These are phyloP conservation scores for Scleropages formosus DNA, from an alignment of 2,797 vertebrate species.

Conservation along the genomic window DNA sequence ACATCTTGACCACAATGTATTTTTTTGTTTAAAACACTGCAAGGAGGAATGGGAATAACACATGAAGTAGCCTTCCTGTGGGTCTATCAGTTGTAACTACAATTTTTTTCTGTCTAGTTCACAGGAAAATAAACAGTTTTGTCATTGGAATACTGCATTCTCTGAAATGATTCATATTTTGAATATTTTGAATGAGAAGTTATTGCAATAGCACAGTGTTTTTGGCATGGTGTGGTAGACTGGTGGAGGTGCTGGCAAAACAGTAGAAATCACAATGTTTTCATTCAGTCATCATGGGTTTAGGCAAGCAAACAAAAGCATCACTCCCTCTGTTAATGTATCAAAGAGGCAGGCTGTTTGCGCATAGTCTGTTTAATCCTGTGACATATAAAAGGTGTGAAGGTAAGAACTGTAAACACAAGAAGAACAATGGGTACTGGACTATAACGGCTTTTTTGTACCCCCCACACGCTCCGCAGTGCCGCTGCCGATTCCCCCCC, in stretches of 20 bases:
- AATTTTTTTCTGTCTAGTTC: not conserved
- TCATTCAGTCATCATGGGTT: not conserved
- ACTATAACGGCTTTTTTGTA: not conserved
- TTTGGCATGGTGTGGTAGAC: not conserved
- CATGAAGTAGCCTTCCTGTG: not conserved
- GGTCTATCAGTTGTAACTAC: constrained; percentile 2
- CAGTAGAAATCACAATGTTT: constrained; percentile 4
- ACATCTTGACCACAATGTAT: not conserved
- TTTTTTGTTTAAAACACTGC: constrained; percentile 4
- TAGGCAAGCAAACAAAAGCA: constrained; percentile 2
- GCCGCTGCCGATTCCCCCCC: not conserved
- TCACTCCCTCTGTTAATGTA: not conserved
- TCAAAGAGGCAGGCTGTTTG: not conserved
- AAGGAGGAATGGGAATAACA: not conserved
- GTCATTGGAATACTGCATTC: not conserved
- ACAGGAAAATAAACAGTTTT: not conserved
- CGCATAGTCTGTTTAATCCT: not conserved
- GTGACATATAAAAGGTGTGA: not conserved
- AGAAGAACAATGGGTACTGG: not conserved
- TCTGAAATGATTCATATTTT: not conserved
- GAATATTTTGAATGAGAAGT: not conserved
- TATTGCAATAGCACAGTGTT: not conserved
- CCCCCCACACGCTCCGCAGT: not conserved
- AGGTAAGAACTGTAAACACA: constrained; percentile 5
- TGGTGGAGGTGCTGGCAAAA: not conserved